These are phyloP conservation scores for Tenthredo scrophulariae DNA, from an alignment of 2,888 invertebrate genomes.

Conservation along the genomic window DNA sequence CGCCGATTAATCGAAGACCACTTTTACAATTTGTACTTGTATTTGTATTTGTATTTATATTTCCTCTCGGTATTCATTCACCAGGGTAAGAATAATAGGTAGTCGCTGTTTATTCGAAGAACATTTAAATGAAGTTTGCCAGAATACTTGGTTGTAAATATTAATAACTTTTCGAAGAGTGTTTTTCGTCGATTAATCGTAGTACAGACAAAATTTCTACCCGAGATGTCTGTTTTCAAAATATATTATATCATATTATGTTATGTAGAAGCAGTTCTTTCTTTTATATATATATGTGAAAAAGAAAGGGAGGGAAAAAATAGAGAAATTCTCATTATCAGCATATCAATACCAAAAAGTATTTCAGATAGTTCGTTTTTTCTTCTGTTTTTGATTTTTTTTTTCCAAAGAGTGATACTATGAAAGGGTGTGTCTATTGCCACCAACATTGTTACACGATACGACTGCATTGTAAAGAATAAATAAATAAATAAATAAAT, in stretches of 20 bases:
- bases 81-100: not conserved
- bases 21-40: not conserved
- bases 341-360: conserved; percentile 50
- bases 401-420: not conserved
- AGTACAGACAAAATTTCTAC: conserved; percentile 26
- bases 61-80: not conserved
- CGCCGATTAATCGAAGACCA: conserved; percentile 60
- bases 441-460: conserved; percentile 14
- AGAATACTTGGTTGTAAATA: conserved; percentile 34
- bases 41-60: not conserved
- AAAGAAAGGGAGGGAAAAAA: conserved; percentile 17
- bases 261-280: not conserved
- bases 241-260: not conserved
- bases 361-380: conserved; percentile 26
- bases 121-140: conserved; percentile 26
- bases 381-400: not conserved
- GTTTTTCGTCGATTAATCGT: conserved; percentile 55
- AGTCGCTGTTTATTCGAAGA: conserved; percentile 16
- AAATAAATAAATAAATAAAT: conserved; percentile 16
- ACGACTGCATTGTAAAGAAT: not conserved
- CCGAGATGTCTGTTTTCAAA: not conserved
- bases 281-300: not conserved
- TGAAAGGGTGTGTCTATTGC: conserved; percentile 37
- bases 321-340: not conserved
- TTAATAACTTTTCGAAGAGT: conserved; percentile 20